A percentile compares a stretch with the other conserved stretches of the same genome.
These are phyloP conservation scores for Chiropotes sagulatus DNA, from an alignment of 2,797 vertebrate species.

Conservation along the genomic window DNA sequence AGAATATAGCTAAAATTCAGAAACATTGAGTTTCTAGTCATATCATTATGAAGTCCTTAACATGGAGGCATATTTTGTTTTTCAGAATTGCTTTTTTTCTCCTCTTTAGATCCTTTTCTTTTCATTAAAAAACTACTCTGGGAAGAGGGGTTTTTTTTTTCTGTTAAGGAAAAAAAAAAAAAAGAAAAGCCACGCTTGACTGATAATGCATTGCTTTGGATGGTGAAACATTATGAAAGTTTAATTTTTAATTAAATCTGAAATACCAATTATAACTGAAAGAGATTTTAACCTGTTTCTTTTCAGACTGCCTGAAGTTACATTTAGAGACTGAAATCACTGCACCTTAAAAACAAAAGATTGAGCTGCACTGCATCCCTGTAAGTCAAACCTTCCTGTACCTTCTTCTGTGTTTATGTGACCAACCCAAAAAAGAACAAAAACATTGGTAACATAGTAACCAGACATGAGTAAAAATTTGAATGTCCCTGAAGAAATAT, in stretches of 20 bases:
- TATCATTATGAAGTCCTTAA: constrained; percentile 80
- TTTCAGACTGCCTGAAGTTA: constrained; percentile 91
- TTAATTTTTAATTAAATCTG: constrained; percentile 94
- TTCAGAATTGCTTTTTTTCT: constrained; percentile 83
- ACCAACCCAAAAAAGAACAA: constrained; percentile 60
- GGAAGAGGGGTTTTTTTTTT: constrained; percentile 81
- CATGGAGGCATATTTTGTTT: constrained; percentile 82
- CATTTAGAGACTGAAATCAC: constrained; percentile 89
- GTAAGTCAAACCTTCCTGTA: constrained; percentile 86
- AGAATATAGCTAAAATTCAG: constrained; percentile 80
- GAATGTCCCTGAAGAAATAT: constrained; percentile 81
- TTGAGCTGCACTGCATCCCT: constrained; percentile 84
- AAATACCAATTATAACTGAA: constrained; percentile 93
- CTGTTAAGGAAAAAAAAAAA: constrained; percentile 61
- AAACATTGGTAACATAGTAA: constrained; percentile 76
- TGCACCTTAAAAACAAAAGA: constrained; percentile 90
- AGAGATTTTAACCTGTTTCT: constrained; percentile 93
- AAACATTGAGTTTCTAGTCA: constrained; percentile 74
- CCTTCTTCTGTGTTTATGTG: constrained; percentile 82
- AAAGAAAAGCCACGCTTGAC: constrained; percentile 87
- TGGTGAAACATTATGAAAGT: constrained; percentile 93
- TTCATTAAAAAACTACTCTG: constrained; percentile 87
- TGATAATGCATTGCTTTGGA: constrained; percentile 92
- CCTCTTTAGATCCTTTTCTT: constrained; percentile 82
- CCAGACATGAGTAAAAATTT: constrained; percentile 81